These are phyloP conservation scores for Albula goreensis DNA, from an alignment of 2,113 vertebrate genomes.

Conservation along the genomic window DNA sequence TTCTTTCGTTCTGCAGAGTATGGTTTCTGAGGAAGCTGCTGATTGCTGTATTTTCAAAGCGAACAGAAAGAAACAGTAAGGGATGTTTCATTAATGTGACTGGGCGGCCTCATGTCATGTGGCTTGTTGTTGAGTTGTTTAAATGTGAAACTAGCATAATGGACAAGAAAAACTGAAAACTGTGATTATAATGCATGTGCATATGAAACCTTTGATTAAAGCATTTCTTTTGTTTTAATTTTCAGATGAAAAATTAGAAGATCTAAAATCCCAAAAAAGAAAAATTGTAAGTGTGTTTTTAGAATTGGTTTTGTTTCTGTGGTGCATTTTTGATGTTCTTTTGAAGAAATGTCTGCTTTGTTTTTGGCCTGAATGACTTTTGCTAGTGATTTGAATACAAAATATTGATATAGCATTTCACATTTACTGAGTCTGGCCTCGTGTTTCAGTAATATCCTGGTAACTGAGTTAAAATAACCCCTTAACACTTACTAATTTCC, in stretches of 20 bases:
- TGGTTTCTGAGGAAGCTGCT: constrained; percentile 89
- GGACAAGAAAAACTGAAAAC: neutral
- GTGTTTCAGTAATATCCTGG: constrained; percentile 20
- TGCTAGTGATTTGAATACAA: neutral
- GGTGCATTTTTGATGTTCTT: neutral
- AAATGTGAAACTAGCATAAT: neutral
- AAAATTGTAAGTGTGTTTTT: constrained; percentile 92
- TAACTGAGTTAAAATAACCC: constrained; percentile 23
- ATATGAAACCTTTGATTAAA: neutral
- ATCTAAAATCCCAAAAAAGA: constrained; percentile 88
- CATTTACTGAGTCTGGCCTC: neutral
- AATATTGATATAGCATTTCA: neutral
- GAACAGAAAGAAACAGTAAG: constrained; percentile 95
- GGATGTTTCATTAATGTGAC: constrained; percentile 41
- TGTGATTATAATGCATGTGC: neutral
- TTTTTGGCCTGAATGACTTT: neutral
- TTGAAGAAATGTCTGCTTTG: neutral
- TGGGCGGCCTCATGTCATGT: neutral
- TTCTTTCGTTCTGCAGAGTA: constrained; percentile 69
- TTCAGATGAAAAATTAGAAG: constrained; percentile 90
- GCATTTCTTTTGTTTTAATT: constrained; percentile 37
- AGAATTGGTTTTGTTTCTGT: neutral
- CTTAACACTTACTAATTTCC: constrained; percentile 32
- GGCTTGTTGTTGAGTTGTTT: neutral
- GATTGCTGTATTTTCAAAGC: constrained; percentile 85